These are phyloP conservation scores for Microctonus hyperodae DNA, from an alignment of 2,888 invertebrate species.

Conservation along the genomic window DNA sequence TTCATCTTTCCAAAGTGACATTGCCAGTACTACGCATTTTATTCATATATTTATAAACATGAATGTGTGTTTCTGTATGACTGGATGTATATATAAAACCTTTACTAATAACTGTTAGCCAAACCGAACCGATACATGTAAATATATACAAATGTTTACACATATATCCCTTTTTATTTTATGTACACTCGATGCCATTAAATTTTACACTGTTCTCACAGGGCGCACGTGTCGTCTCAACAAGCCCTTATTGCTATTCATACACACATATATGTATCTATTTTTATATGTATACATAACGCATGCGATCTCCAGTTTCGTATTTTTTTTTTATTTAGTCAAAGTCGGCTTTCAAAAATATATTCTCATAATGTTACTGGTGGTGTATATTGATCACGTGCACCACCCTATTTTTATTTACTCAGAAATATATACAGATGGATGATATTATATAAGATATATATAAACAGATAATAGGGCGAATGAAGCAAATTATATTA, in stretches of 20 bases:
- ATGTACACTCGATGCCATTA: conserved; percentile 9
- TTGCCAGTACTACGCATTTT: not conserved
- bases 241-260: too few species aligned
- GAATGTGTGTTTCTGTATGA: not conserved
- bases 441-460: not conserved
- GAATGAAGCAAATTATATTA: not conserved
- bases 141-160: conserved; percentile 29
- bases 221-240: not conserved
- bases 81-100: conserved; percentile 8
- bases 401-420: too few species aligned
- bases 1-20: not conserved
- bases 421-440: too few species aligned
- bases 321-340: too few species aligned
- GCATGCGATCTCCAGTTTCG: too few species aligned
- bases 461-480: not conserved
- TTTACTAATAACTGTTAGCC: conserved; percentile 38
- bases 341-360: too few species aligned
- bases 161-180: conserved; percentile 32
- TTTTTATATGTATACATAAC: too few species aligned
- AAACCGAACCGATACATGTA: conserved; percentile 40
- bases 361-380: too few species aligned
- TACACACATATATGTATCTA: too few species aligned
- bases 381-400: too few species aligned
- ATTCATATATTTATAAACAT: not conserved
- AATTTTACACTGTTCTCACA: conserved; percentile 3